Conservation (phyloP, 2,113 vertebrate species). For the Bagarius yarrelli region DNA sequence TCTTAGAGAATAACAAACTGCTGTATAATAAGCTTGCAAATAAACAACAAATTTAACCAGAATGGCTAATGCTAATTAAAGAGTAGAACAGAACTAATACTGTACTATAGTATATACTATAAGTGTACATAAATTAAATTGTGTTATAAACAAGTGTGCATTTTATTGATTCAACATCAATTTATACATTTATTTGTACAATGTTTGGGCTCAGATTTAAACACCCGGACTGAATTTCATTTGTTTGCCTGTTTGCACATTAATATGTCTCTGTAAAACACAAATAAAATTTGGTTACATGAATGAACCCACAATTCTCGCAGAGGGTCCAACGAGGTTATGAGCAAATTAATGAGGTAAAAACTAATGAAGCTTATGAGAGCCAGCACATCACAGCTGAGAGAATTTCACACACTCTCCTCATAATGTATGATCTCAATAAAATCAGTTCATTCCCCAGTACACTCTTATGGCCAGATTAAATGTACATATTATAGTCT, state of each 20-base stretch:
- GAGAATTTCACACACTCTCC: constrained; percentile 74
- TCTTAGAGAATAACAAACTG: background rate
- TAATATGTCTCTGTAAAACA: constrained; percentile 19
- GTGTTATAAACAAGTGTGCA: background rate
- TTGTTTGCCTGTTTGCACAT: constrained; percentile 40
- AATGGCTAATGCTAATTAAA: background rate
- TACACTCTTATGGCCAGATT: constrained; percentile 74
- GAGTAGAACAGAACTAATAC: background rate
- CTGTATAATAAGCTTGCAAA: background rate
- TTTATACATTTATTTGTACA: background rate
- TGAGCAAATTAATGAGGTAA: constrained; percentile 79
- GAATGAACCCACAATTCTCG: constrained; percentile 15
- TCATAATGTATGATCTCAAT: constrained; percentile 80
- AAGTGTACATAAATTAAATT: background rate
- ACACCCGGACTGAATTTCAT: background rate
- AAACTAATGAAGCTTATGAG: constrained; percentile 79
- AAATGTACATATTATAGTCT: constrained; percentile 73
- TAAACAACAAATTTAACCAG: too few species aligned
- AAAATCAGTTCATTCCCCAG: constrained; percentile 81
- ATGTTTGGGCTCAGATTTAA: background rate
- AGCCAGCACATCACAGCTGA: constrained; percentile 73
- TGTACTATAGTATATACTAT: background rate
- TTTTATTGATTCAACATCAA: background rate
- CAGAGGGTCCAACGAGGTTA: constrained; percentile 61
- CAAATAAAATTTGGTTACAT: constrained; percentile 26